phyloP scores from a whole-genome alignment of 35 echinoderm and acorn worm genomes.

The Apostichopus parvimensis region DNA sequence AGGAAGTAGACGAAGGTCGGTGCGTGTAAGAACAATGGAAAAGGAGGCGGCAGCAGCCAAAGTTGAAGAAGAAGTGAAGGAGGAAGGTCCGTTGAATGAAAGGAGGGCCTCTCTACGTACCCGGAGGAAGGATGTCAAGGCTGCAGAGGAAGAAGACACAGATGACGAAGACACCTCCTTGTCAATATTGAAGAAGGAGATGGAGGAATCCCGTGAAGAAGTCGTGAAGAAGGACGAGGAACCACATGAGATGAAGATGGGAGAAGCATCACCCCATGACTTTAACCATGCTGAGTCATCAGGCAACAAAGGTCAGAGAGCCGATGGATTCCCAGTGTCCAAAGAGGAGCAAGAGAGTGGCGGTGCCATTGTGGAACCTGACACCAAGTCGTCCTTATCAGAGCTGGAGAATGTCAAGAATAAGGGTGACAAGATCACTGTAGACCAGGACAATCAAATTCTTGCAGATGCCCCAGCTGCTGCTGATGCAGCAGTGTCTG shows the following conservation, averaged over 20 bases:
- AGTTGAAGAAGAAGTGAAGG: conserved; percentile 13
- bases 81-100: conserved; percentile 3
- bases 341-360: not conserved
- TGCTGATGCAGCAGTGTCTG: not conserved
- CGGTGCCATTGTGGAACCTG: not conserved
- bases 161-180: not conserved
- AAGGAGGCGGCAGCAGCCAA: conserved; percentile 8
- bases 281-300: not conserved
- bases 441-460: not conserved
- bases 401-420: not conserved
- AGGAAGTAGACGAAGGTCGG: not conserved
- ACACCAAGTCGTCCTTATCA: not conserved
- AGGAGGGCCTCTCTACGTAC: conserved; percentile 39
- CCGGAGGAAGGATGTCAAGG: conserved; percentile 8
- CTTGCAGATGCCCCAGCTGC: not conserved
- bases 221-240: not conserved
- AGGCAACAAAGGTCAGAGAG: not conserved
- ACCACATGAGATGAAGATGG: not conserved
- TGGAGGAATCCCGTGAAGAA: not conserved
- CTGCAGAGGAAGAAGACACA: not conserved
- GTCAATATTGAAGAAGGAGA: conserved; percentile 15
- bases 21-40: conserved; percentile 27
- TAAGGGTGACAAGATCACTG: not conserved
- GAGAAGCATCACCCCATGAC: not conserved
- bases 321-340: not conserved